These are phyloP conservation scores for Rhimphoctona megacephalus DNA, from an alignment of 2,888 invertebrate genomes.

Conservation along the genomic window DNA sequence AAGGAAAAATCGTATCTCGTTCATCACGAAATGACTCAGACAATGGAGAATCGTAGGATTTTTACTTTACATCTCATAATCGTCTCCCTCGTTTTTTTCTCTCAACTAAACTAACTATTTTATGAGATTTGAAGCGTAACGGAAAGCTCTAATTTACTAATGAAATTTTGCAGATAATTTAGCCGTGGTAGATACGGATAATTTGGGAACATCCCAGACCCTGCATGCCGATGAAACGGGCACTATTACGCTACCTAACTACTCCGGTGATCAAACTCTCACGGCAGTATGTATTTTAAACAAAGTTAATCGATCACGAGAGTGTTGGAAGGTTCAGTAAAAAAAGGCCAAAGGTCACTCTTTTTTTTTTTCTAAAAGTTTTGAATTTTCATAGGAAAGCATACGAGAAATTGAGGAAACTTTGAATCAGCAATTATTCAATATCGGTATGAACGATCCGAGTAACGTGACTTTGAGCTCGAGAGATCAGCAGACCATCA, in stretches of 20 bases:
- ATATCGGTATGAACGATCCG: slow-evolving; percentile 79
- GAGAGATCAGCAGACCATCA: slow-evolving; percentile 76
- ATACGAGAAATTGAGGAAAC: slow-evolving; percentile 84
- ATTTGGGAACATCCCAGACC: slow-evolving; percentile 79
- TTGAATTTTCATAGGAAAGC: slow-evolving; percentile 79
- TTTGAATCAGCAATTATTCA: slow-evolving; percentile 83
- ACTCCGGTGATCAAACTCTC: slow-evolving; percentile 81
- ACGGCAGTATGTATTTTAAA: slow-evolving; percentile 78
- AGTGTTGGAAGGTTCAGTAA: neutral
- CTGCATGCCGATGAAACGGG: slow-evolving; percentile 83
- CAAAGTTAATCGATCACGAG: slow-evolving; percentile 8
- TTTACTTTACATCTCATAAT: neutral
- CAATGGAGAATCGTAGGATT: slow-evolving; percentile 73
- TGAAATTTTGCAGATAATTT: slow-evolving; percentile 75
- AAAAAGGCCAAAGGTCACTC: neutral
- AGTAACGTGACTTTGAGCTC: slow-evolving; percentile 72
- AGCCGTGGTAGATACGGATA: slow-evolving; percentile 73
- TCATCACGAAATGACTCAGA: slow-evolving; percentile 58
- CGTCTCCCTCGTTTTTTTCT: neutral
- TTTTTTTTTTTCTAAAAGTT: neutral
- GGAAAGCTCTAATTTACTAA: slow-evolving; percentile 48
- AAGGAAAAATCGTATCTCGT: slow-evolving; percentile 75
- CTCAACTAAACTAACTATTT: slow-evolving; percentile 40
- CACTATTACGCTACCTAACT: slow-evolving; percentile 82
- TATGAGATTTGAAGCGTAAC: slow-evolving; percentile 6